Percentiles rank a stretch among this genome's conserved stretches.
Evolutionary conservation across 1,140 invertebrate genomes (phyloP).

Genomic region (Neodiprion fabricii): DNA sequence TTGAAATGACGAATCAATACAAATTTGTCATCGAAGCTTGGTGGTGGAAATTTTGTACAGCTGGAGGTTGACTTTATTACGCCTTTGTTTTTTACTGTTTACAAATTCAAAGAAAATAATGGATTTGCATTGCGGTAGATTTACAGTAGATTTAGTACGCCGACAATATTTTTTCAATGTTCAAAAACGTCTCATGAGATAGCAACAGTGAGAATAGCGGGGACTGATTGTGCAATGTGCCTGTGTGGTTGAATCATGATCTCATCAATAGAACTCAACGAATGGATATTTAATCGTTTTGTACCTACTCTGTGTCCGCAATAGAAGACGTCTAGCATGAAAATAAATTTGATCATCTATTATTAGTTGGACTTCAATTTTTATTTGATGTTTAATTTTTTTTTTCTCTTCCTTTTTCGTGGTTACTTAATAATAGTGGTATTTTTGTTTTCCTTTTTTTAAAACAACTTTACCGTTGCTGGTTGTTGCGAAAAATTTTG

Average conservation of each 20-base stretch:
- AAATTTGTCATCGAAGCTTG: background rate
- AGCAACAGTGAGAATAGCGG: background rate
- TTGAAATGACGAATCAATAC: slow-evolving; percentile 36
- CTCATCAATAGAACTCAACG: background rate
- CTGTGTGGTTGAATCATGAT: background rate
- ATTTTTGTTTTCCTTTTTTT: slow-evolving; percentile 19
- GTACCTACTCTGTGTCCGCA: slow-evolving; percentile 65
- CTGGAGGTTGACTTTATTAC: slow-evolving; percentile 15
- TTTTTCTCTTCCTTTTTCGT: slow-evolving; percentile 21
- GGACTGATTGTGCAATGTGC: background rate
- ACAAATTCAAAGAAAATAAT: too few relatives aligned
- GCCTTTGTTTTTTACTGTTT: background rate
- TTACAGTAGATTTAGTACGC: too few relatives aligned
- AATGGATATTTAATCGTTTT: slow-evolving; percentile 32
- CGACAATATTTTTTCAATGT: too few relatives aligned
- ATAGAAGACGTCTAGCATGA: slow-evolving; percentile 61
- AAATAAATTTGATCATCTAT: slow-evolving; percentile 56
- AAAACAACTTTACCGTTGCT: slow-evolving; percentile 32
- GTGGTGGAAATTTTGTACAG: slow-evolving; percentile 11
- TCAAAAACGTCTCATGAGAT: too few relatives aligned
- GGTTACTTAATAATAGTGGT: too few relatives aligned
- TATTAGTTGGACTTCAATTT: slow-evolving; percentile 45
- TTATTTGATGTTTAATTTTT: background rate
- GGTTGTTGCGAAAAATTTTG: slow-evolving; percentile 28
- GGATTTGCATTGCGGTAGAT: too few relatives aligned